These are phyloP conservation scores for Zalophus californianus DNA, from an alignment of 2,797 vertebrate genomes.

Conservation along the genomic window DNA sequence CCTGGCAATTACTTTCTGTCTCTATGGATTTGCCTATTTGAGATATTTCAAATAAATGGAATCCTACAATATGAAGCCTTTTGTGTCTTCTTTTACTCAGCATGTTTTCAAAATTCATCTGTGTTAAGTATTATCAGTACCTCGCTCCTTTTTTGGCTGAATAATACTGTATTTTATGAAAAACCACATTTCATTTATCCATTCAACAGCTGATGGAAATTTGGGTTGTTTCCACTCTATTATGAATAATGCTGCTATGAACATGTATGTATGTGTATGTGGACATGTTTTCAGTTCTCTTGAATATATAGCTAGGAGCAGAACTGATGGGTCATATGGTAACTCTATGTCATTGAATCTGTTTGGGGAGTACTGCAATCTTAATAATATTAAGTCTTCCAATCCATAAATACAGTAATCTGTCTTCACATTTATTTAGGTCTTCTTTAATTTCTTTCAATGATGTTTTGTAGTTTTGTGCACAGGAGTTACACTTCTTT, in stretches of 20 bases:
- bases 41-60: background rate
- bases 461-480: background rate
- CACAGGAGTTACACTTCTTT: background rate
- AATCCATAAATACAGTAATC: background rate
- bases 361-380: background rate
- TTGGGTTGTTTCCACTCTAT: background rate
- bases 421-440: background rate
- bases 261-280: background rate
- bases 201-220: background rate
- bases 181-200: background rate
- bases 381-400: background rate
- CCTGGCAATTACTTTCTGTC: background rate
- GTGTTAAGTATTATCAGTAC: background rate
- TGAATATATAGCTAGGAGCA: background rate
- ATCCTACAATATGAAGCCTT: background rate
- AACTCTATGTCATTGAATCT: background rate
- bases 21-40: background rate
- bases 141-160: background rate
- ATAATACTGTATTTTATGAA: background rate
- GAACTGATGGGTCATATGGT: background rate
- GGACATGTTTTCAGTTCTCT: background rate
- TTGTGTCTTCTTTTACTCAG: background rate
- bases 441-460: constrained; percentile 9
- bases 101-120: background rate
- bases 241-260: background rate